Evolutionary conservation across 2,113 vertebrate genomes (phyloP).

Genomic region (Tonatia bakeri): DNA sequence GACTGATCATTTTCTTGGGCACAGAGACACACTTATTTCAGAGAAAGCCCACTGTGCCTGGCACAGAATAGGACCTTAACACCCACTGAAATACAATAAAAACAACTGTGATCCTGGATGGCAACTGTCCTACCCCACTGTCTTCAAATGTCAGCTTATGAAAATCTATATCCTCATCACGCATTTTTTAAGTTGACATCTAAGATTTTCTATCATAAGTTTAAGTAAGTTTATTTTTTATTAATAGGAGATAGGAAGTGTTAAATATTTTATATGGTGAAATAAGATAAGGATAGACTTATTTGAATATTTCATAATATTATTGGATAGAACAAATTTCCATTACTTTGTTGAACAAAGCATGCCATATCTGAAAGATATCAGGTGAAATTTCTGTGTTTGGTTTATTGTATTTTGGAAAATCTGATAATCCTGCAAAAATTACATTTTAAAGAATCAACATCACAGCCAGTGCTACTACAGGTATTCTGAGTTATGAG

Average conservation of each 20-base stretch:
- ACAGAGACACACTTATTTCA: background rate
- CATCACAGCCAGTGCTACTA: background rate
- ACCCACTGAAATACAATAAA: background rate
- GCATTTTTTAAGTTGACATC: background rate
- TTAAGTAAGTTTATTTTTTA: background rate
- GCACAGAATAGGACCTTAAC: background rate
- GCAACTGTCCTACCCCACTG: background rate
- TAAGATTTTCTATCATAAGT: background rate
- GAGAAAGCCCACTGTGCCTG: background rate
- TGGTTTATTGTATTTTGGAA: constrained; percentile 4
- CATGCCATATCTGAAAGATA: background rate
- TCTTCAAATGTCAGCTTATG: background rate
- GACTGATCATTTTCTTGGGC: background rate
- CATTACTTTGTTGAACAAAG: background rate
- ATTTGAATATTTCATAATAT: background rate
- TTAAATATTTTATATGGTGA: background rate
- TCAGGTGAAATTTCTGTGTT: background rate
- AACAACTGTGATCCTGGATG: background rate
- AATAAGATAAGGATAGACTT: background rate
- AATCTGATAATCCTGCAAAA: background rate
- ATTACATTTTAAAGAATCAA: background rate
- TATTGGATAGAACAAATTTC: constrained; percentile 6
- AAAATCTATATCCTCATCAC: background rate
- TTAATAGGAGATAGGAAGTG: background rate
- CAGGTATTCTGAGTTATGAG: background rate